Percentiles rank a stretch among this genome's conserved stretches.
phyloP scores from a whole-genome alignment of 1,140 invertebrate genomes.

The Alviniconcha marisindica region DNA sequence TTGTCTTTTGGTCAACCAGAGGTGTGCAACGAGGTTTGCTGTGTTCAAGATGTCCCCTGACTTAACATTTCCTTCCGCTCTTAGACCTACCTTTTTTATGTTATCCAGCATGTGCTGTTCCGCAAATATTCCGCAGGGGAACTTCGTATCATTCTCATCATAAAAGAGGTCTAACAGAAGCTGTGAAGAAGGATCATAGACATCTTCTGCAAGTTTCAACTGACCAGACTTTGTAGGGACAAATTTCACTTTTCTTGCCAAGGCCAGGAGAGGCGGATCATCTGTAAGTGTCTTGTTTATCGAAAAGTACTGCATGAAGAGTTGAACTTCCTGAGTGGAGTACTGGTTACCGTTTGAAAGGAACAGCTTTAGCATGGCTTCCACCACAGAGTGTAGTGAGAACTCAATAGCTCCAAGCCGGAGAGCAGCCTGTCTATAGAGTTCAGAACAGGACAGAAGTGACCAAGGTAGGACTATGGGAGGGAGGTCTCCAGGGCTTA shows the following conservation, averaged over 20 bases:
- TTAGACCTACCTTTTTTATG: conserved; percentile 26
- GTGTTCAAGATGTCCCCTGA: conserved; percentile 28
- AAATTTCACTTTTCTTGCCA: conserved; percentile 15
- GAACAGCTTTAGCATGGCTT: background rate
- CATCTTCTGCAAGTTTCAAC: conserved; percentile 1
- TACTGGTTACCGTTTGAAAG: background rate
- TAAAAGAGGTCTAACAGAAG: conserved; percentile 34
- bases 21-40: conserved; percentile 15
- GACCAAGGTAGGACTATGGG: background rate
- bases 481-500: conserved; percentile 15
- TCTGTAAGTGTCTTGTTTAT: background rate
- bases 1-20: background rate
- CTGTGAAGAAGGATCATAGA: conserved; percentile 36
- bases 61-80: conserved; percentile 28
- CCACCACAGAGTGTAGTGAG: background rate
- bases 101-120: conserved; percentile 1
- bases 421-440: background rate
- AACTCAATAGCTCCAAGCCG: conserved; percentile 6
- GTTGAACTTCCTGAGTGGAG: background rate
- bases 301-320: conserved; percentile 37
- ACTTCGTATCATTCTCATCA: conserved; percentile 30
- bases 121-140: conserved; percentile 38
- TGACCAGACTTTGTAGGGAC: conserved; percentile 12
- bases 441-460: background rate
- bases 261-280: background rate